phyloP scores from a whole-genome alignment of 2,113 vertebrate genomes.

The Barnardius zonarius region DNA sequence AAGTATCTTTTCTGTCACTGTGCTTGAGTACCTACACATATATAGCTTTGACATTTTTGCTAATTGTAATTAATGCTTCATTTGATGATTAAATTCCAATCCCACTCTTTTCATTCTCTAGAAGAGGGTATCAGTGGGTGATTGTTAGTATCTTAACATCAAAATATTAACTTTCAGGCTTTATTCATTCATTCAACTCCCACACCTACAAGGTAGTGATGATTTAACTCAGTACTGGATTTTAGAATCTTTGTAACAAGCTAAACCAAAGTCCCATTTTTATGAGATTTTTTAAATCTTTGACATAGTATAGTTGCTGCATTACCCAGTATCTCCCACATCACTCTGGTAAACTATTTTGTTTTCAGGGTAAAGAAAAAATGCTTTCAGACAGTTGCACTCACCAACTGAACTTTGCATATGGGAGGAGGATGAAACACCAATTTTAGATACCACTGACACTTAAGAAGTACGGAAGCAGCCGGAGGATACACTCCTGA shows the following conservation, averaged over 20 bases:
- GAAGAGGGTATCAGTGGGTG: neutral
- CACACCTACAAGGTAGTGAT: neutral
- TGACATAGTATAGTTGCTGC: neutral
- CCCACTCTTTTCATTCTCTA: neutral
- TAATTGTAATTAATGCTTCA: conserved; percentile 18
- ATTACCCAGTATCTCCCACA: neutral
- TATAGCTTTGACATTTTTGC: neutral
- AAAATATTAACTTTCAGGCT: neutral
- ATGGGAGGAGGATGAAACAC: neutral
- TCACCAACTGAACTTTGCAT: neutral
- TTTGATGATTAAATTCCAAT: neutral
- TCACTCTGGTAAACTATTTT: neutral
- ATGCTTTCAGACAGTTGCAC: neutral
- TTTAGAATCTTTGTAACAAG: neutral
- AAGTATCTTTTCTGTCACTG: neutral
- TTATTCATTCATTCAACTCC: neutral
- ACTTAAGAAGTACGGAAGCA: neutral
- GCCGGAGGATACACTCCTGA: neutral
- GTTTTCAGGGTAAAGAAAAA: neutral
- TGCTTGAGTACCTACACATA: neutral
- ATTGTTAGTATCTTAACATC: neutral
- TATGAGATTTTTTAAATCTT: neutral
- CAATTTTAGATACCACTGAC: neutral
- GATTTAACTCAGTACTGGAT: neutral
- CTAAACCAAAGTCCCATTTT: neutral